Base-by-base conservation (phyloP, 2,797 vertebrate genomes). In the Arctocebus calabarensis region DNA sequence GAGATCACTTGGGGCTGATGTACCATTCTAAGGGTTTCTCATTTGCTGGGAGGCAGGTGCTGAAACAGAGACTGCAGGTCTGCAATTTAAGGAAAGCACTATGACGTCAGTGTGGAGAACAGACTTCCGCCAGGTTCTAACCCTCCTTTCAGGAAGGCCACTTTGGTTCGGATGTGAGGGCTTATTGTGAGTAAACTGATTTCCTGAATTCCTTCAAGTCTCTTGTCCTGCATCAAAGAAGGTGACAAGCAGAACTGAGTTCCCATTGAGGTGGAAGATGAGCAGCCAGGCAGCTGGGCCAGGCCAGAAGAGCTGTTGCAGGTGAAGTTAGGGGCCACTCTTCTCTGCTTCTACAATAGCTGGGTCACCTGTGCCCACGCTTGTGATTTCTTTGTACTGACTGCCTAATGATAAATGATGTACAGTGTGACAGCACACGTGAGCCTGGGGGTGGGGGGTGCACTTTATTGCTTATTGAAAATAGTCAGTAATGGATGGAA, bases 221-320 rank as follows among this genome's bases (percentile, higher is more conserved):
- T 59, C 45, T 87, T 75, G 27, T 57, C 55, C 32, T 74, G 48
- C 37, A 45, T 92, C 25, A 71, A 66, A 88, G 83, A 81, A 95
- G 20, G 20, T 82, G 55, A 17, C 22, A 37, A 17, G 25, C 6
- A 17, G 1, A n/a, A 64, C 37, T n/a, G 12, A 27, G 29, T 16
- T 4, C 19, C 40, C 34, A 5, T 32, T 52, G 10, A 88, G 22
- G 7, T 23, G 23, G 27, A 19, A 10, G 29, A 34, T 4, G 0
- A 37, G 27, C 7, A 5, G 17, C 3, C 29, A 62, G 29, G 4
- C 3, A 5, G 11, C 25, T 37, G 32, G 37, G 32, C 23, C 40
- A 62, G 57, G 14, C 75, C 25, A 13, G 64, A 45, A 70, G 23
- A 70, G 16, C 40, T 40, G 5, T 40, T 40, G 40, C 40, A 40